Evolutionary conservation across 1,140 invertebrate species (phyloP), one percentile per base, ranked within the genome.

Genomic region (Asobara japonica): DNA sequence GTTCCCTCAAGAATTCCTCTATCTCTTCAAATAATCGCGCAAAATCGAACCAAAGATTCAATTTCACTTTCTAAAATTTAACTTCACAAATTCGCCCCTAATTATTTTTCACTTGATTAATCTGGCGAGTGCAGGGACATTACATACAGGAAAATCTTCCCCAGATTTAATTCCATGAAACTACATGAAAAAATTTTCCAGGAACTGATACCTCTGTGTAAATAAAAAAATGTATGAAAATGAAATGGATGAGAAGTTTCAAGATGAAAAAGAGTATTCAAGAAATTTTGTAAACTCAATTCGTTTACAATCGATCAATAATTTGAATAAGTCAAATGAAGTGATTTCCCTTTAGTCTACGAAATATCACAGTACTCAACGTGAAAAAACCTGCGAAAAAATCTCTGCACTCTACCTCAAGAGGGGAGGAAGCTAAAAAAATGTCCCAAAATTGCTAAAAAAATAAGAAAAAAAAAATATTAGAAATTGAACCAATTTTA

Each of bases 291-390:
- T 18, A 3, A 69, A 30, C 30, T 18, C 45, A 45, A 45, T 45
- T 45, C 41, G 7, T 16, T 45, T 18, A 6, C 31, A 33, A 33
- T 33, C 11, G 2, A 45, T 45, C 41, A 45, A 45, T 16, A 31
- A 45, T 45, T 13, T 16, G 0, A 45, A 2, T 13, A 16, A 3
- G n/a, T 45, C 41, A 45, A 45, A 45, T 45, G n/a, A 45, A 65
- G 29, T 51, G 30, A 64, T 64, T 36, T 73, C 79, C 76, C 80
- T 79, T 81, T 71, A 75, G 79, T 80, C 77, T 80, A 82, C 77
- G 80, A 82, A 81, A 80, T 83, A 83, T 83, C 82, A 83, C 82
- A 83, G 80, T 82, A 78, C 70, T 78, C 78, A 82, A 77, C 71
- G 77, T 76, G 80, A 80, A 77, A 76, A 79, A 74, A 74, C 79